These are phyloP conservation scores for Megaustenia siamemsis DNA, from an alignment of 2,888 invertebrate genomes.

Conservation along the genomic window DNA sequence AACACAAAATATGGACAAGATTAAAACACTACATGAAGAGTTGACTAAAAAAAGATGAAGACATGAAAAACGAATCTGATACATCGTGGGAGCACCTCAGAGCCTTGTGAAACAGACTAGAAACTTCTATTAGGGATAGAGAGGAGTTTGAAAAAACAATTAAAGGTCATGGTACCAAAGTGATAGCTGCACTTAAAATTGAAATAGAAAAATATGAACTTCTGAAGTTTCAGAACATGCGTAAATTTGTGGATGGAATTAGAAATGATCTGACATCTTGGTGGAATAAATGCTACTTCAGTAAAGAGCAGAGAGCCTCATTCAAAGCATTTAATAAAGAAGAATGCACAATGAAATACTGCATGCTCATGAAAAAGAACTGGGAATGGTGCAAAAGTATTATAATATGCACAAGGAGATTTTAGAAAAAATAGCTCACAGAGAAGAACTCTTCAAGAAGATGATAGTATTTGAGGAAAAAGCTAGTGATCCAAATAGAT, in stretches of 20 bases:
- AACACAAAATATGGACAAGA: no score
- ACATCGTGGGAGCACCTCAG: conserved; percentile 85
- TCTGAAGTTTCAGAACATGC: conserved; percentile 88
- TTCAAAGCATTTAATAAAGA: conserved; percentile 79
- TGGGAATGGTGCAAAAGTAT: conserved; percentile 83
- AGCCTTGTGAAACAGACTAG: conserved; percentile 88
- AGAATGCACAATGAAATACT: conserved; percentile 88
- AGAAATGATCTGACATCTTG: conserved; percentile 86
- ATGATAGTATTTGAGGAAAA: conserved; percentile 88
- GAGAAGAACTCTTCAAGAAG: conserved; percentile 87
- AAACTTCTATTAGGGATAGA: conserved; percentile 85
- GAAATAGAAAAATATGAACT: conserved; percentile 89
- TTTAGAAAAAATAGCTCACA: conserved; percentile 81
- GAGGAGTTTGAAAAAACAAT: conserved; percentile 85
- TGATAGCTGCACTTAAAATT: conserved; percentile 80
- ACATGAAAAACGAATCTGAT: conserved; percentile 64
- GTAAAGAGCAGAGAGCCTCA: conserved; percentile 81
- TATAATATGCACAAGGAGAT: conserved; percentile 77
- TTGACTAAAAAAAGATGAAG: conserved; percentile 69
- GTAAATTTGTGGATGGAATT: conserved; percentile 84
- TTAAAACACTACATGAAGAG: no score
- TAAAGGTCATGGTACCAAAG: conserved; percentile 83
- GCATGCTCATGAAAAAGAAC: conserved; percentile 88
- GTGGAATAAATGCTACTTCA: conserved; percentile 88
- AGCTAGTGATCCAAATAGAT: no score